A percentile compares a stretch with the other conserved stretches of the same genome.
Conservation (phyloP, 2,888 invertebrate genomes). For the Agrotis ipsilon region DNA sequence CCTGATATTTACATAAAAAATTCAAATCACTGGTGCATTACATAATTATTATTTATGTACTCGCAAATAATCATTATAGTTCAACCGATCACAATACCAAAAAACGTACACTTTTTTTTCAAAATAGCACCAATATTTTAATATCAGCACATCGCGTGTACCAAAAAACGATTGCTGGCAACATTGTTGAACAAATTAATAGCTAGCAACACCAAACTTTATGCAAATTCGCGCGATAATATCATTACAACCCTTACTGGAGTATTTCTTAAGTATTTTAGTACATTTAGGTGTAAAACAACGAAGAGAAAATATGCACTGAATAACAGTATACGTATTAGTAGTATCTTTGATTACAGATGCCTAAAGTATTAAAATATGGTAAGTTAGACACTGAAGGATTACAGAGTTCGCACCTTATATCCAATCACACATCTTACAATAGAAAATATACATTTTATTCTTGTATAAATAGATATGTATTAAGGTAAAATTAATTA, state of each 20-base stretch:
- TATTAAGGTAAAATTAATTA: slow-evolving; percentile 82
- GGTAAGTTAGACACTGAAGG: slow-evolving; percentile 78
- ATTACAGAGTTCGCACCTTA: slow-evolving; percentile 79
- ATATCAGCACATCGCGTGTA: slow-evolving; percentile 83
- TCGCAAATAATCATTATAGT: slow-evolving; percentile 67
- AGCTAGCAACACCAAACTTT: slow-evolving; percentile 82
- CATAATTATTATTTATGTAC: slow-evolving; percentile 59
- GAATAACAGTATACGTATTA: slow-evolving; percentile 52
- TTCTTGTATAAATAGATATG: slow-evolving; percentile 86
- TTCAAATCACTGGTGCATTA: slow-evolving; percentile 86
- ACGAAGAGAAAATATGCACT: slow-evolving; percentile 53
- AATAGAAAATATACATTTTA: slow-evolving; percentile 85
- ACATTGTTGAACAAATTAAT: slow-evolving; percentile 75
- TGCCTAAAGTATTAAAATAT: slow-evolving; percentile 75
- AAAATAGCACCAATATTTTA: slow-evolving; percentile 90
- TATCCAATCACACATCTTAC: slow-evolving; percentile 80
- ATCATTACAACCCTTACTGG: slow-evolving; percentile 60
- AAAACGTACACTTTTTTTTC: slow-evolving; percentile 76
- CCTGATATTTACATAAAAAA: slow-evolving; percentile 66
- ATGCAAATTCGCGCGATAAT: slow-evolving; percentile 71
- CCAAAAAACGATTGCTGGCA: slow-evolving; percentile 74
- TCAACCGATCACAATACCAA: slow-evolving; percentile 72
- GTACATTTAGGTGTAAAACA: slow-evolving; percentile 55
- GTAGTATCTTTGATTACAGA: slow-evolving; percentile 55
- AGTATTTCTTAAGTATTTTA: slow-evolving; percentile 57